Base-by-base conservation (phyloP, 2,888 invertebrate genomes). In the Ptychoptera contaminata region DNA sequence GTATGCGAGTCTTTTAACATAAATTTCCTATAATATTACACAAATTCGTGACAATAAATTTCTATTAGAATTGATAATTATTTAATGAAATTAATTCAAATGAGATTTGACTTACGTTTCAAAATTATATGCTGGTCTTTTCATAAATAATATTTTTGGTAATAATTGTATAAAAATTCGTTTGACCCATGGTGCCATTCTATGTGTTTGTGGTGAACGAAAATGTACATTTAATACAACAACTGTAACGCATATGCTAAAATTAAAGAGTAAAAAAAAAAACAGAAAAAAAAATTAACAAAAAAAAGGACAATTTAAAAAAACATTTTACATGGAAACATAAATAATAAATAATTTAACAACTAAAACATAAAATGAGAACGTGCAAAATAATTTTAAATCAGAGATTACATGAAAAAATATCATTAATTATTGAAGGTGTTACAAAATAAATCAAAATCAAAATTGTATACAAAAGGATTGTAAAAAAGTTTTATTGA, bases 181-280 rank as follows among this genome's bases (percentile, higher is more conserved):
- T 53, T 88, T 82, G 58, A 96, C 90, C 94, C 94, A 94, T 44
- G 94, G 88, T 51, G 93, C 86, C 94, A 97, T 96, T 54, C 86
- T 84, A 73, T 94, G 94, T 51, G 96, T 97, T 67, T 93, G 90
- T 52, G 96, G 93, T 53, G 92, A 93, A 47, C 97, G 86, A 73
- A 94, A 96, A 74, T 96, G 94, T 57, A 94, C 90, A 72, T 96
- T 96, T 58, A 96, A 74, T 57, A 94, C 93, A 61, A 94, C 84
- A 58, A 97, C 94, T 50, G 92, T 91, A 61, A 90, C 83, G 70
- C 90, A 87, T 69, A 92, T 91, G 68, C 85, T 32, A 32, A 32
- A 63, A 43, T 37, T 41, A 40, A 35, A 37, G 7, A 15, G 30
- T 9, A 37, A 10, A 56, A 52, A 49, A 41, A 15, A 44, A 30